phyloP scores from a whole-genome alignment of 2,113 vertebrate genomes.

The Psittacula cyanocephala region DNA sequence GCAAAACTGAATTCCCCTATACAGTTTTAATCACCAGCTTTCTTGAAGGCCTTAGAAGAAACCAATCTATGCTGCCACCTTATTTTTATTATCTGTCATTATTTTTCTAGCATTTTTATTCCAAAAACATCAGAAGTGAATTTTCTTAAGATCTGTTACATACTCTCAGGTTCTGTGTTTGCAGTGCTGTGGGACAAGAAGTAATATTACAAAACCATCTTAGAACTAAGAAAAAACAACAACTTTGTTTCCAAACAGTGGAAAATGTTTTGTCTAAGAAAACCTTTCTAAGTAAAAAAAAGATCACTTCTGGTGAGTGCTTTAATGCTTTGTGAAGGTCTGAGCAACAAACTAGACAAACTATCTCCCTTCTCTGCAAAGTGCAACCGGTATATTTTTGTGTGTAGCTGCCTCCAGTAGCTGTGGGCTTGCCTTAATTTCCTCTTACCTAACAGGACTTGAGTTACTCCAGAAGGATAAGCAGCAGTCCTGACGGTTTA shows the following conservation, averaged over 20 bases:
- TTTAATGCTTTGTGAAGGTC: not conserved
- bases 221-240: not conserved
- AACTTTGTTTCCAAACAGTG: not conserved
- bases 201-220: not conserved
- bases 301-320: not conserved
- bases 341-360: not conserved
- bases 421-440: not conserved
- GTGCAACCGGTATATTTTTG: not conserved
- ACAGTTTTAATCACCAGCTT: not conserved
- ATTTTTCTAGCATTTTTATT: not conserved
- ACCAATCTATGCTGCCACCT: not conserved
- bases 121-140: not conserved
- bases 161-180: not conserved
- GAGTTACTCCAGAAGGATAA: not conserved
- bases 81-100: not conserved
- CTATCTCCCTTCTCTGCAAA: not conserved
- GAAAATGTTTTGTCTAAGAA: not conserved
- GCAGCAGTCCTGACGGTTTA: not conserved
- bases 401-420: not conserved
- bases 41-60: not conserved
- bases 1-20: not conserved
- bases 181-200: not conserved
- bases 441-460: not conserved
- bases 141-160: not conserved
- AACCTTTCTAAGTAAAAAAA: not conserved